Percentiles rank a stretch among this genome's conserved stretches.
Evolutionary conservation across 2,113 vertebrate genomes (phyloP).

Genomic region (Hipposideros armiger): DNA sequence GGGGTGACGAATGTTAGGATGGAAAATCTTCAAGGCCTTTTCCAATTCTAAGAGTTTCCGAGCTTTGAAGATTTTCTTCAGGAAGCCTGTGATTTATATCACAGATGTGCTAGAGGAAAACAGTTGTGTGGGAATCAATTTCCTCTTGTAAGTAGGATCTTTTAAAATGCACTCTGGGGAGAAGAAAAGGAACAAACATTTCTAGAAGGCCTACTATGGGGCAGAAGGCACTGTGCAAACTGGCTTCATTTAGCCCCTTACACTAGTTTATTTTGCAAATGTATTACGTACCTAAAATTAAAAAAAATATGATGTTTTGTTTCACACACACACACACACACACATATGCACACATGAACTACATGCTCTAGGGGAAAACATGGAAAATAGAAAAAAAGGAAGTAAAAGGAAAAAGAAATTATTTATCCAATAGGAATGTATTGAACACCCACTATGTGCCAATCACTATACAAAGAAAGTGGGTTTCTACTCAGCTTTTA

Average conservation of each 20-base stretch:
- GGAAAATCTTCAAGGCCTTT: not conserved
- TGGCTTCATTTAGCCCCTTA: not conserved
- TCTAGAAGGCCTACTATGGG: not conserved
- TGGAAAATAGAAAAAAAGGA: not conserved
- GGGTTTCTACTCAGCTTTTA: not conserved
- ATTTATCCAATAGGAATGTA: not conserved
- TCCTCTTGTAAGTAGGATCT: constrained; percentile 44
- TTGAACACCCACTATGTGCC: not conserved
- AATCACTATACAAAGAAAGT: not conserved
- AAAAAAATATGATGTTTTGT: not conserved
- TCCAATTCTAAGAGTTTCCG: not conserved
- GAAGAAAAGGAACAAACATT: not conserved
- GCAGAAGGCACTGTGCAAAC: not conserved
- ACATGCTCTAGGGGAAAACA: not conserved
- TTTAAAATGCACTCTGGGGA: constrained; percentile 3
- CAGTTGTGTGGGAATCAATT: not conserved
- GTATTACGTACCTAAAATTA: not conserved
- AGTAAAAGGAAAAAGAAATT: not conserved
- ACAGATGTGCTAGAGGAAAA: not conserved
- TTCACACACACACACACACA: not conserved
- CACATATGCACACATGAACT: too few species aligned
- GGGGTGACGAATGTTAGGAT: too few species aligned
- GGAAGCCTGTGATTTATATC: not conserved
- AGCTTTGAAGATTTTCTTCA: not conserved
- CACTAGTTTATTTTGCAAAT: not conserved